Conservation (phyloP, 2,797 vertebrate species). For the Malurus splendens region DNA sequence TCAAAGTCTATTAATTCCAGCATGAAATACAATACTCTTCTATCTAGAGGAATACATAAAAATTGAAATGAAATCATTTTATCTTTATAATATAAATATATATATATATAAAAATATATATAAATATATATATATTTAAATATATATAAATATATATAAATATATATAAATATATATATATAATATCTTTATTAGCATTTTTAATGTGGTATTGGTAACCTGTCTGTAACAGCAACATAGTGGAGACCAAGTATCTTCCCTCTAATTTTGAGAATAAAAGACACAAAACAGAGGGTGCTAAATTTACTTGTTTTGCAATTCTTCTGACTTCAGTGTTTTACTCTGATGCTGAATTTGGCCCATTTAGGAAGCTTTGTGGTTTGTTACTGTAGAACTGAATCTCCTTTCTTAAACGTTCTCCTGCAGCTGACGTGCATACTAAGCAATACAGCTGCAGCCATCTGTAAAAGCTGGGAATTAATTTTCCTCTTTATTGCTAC, state of each 20-base stretch:
- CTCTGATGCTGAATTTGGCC: not conserved
- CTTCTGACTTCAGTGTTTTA: not conserved
- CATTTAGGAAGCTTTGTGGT: slow-evolving; percentile 13
- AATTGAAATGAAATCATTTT: not conserved
- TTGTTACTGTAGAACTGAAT: not conserved
- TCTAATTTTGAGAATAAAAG: slow-evolving; percentile 13
- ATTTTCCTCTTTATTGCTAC: slow-evolving; percentile 48
- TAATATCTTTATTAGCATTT: too few relatives aligned
- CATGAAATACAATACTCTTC: not conserved
- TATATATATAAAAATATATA: too few relatives aligned
- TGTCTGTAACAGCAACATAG: not conserved
- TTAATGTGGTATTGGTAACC: not conserved
- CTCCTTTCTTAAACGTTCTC: not conserved
- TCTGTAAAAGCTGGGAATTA: slow-evolving; percentile 48
- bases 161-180: too few relatives aligned
- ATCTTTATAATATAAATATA: too few relatives aligned
- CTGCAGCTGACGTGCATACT: slow-evolving; percentile 13
- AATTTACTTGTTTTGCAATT: not conserved
- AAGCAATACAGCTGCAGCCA: slow-evolving; percentile 11
- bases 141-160: too few relatives aligned
- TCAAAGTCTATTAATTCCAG: not conserved
- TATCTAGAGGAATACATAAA: not conserved
- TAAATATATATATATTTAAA: too few relatives aligned
- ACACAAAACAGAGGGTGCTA: not conserved
- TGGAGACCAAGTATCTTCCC: not conserved